phyloP scores from a whole-genome alignment of 2,113 vertebrate genomes.

The Sphyrna mokarran region DNA sequence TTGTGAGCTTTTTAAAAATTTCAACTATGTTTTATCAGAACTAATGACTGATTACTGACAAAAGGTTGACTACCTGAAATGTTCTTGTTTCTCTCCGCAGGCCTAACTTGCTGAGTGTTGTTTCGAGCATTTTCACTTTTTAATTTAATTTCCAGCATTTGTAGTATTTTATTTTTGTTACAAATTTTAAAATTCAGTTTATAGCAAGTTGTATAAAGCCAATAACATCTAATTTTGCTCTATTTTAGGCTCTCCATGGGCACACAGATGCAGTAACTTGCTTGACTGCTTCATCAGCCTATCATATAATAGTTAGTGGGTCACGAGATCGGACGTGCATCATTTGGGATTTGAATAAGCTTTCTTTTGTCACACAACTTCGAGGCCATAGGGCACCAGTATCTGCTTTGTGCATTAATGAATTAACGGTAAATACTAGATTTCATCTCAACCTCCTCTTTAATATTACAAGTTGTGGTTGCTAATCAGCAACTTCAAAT shows the following conservation, averaged over 20 bases:
- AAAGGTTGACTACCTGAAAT: background rate
- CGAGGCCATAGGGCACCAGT: conserved; percentile 87
- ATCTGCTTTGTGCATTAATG: conserved; percentile 94
- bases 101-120: background rate
- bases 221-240: background rate
- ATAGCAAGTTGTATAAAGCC: background rate
- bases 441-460: background rate
- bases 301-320: conserved; percentile 92
- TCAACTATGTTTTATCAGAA: background rate
- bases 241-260: conserved; percentile 78
- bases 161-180: background rate
- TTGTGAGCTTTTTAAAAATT: background rate
- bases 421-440: conserved; percentile 74
- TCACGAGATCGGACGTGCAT: conserved; percentile 94
- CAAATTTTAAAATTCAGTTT: background rate
- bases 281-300: conserved; percentile 79
- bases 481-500: background rate
- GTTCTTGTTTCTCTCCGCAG: background rate
- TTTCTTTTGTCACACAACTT: conserved; percentile 90
- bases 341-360: conserved; percentile 96
- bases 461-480: background rate
- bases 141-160: background rate
- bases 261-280: conserved; percentile 92
- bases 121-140: background rate
- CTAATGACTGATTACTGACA: background rate